phyloP scores from a whole-genome alignment of 2,113 vertebrate genomes.

The Loxodonta africana region DNA sequence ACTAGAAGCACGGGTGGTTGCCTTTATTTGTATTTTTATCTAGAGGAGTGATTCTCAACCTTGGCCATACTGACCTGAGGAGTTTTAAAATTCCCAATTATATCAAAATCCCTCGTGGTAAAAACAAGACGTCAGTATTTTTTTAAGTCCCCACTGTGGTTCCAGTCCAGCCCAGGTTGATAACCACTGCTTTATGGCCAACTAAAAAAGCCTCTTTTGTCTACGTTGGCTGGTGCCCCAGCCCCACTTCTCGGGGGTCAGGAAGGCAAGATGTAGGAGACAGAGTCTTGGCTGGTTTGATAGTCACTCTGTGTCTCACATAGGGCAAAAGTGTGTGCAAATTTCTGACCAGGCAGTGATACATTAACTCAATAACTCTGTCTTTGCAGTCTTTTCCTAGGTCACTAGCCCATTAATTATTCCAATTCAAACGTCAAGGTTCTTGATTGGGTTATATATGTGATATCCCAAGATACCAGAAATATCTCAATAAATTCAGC shows the following conservation, averaged over 20 bases:
- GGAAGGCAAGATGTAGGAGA: neutral
- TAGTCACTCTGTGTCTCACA: conserved; percentile 18
- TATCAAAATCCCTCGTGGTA: conserved; percentile 33
- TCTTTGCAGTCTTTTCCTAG: conserved; percentile 13
- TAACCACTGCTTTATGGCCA: neutral
- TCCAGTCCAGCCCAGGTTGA: neutral
- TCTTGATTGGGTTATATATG: conserved; percentile 46
- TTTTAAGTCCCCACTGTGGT: conserved; percentile 32
- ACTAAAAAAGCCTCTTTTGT: neutral
- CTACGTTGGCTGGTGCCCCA: neutral
- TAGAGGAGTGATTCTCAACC: conserved; percentile 3
- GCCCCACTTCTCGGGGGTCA: neutral
- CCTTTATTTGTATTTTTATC: neutral
- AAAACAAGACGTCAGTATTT: conserved; percentile 32
- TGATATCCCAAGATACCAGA: conserved; percentile 44
- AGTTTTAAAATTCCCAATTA: conserved; percentile 38
- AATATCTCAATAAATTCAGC: conserved; percentile 47
- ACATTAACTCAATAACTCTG: neutral
- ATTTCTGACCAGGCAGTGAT: conserved; percentile 18
- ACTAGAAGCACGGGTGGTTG: neutral
- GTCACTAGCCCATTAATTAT: conserved; percentile 52
- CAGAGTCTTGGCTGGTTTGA: neutral
- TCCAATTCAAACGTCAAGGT: conserved; percentile 39
- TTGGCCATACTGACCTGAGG: neutral
- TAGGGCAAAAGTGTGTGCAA: conserved; percentile 31